Base-by-base conservation (phyloP, 2,888 invertebrate genomes). In the Xestia c-nigrum region DNA sequence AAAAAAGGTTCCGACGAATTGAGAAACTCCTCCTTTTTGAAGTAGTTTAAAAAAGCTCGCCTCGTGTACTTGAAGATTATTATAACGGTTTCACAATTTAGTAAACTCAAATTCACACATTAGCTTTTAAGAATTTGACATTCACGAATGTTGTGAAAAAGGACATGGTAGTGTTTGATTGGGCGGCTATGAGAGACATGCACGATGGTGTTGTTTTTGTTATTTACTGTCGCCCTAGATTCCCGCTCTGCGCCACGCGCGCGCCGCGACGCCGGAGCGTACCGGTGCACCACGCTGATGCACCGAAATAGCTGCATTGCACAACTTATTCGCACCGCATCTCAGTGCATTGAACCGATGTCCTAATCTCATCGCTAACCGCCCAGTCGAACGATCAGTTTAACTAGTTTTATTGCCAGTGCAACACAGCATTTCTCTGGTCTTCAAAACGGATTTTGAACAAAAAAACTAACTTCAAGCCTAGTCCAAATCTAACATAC, bases 241-340 rank as follows among this genome's bases (percentile, higher is more conserved):
- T 88, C 88, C 84, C 85, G 84, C 85, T 83, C 76, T 76, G 90
- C 90, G 85, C 89, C 87, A 91, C 85, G 90, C 89, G 85, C 87
- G 77, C 82, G 89, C 85, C 78, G 67, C 72, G 80, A 71, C 76
- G 67, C 47, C 77, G 85, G 85, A 84, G 90, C 88, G 88, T 88
- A 86, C 85, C 90, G 91, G 88, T 94, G 93, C 93, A 93, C 92
- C 91, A 93, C 92, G 91, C 91, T 91, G 91, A 84, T 92, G 93
- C 93, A 93, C 94, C 90, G 80, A 96, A 96, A 96, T 96, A 96
- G 94, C 92, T 86, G 84, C 92, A 89, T 96, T 96, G 95, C 96
- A 94, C 96, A 96, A 96, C 94, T 92, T 90, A 96, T 96, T 96
- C 91, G 96, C 95, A 95, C 92, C 94, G 92, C 94, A 95, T 93